These are phyloP conservation scores for Colletes collaris DNA, from an alignment of 2,888 invertebrate species.

Conservation along the genomic window DNA sequence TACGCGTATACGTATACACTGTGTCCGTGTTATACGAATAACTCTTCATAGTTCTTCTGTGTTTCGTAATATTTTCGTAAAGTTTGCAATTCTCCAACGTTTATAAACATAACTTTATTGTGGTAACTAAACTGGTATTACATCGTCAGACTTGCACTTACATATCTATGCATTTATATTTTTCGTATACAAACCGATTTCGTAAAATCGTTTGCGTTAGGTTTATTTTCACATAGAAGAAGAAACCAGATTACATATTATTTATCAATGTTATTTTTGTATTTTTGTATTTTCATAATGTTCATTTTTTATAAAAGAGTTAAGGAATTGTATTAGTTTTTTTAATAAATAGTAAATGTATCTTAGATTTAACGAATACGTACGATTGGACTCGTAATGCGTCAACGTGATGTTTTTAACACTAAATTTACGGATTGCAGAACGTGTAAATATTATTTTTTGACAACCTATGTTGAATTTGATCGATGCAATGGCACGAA, in stretches of 20 bases:
- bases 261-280: neutral
- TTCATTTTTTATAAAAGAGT: neutral
- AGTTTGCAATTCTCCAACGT: slow-evolving; percentile 17
- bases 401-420: neutral
- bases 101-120: slow-evolving; percentile 39
- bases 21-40: slow-evolving; percentile 32
- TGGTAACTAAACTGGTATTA: slow-evolving; percentile 32
- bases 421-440: too few species aligned
- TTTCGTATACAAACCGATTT: slow-evolving; percentile 16
- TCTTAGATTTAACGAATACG: too few species aligned
- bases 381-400: too few species aligned
- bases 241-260: neutral
- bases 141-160: slow-evolving; percentile 40
- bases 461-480: too few species aligned
- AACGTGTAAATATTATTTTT: too few species aligned
- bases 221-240: slow-evolving; percentile 4
- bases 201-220: neutral
- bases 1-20: slow-evolving; percentile 33
- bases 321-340: slow-evolving; percentile 1
- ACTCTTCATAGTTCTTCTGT: slow-evolving; percentile 45
- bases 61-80: slow-evolving; percentile 24
- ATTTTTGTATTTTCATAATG: neutral
- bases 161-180: slow-evolving; percentile 37
- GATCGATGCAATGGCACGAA: too few species aligned
- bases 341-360: too few species aligned